These are phyloP conservation scores for Schmidtea mediterranea DNA, from an alignment of 1,140 invertebrate genomes.

Conservation along the genomic window DNA sequence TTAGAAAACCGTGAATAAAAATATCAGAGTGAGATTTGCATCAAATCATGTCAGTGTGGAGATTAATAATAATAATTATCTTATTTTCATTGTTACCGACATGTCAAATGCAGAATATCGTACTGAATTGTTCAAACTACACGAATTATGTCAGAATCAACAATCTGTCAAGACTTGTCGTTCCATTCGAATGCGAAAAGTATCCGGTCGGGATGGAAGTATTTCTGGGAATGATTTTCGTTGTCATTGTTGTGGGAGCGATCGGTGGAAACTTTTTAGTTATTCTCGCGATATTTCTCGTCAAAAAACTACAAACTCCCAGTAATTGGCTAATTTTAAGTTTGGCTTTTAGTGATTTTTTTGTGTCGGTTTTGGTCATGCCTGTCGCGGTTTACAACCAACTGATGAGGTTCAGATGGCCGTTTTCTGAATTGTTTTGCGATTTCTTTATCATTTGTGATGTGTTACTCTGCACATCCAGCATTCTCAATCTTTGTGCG, in stretches of 20 bases:
- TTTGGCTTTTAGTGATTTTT: slow-evolving; percentile 41
- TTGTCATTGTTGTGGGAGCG: neutral
- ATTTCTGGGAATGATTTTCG: neutral
- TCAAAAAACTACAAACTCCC: slow-evolving; percentile 28
- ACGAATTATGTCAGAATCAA: too few relatives aligned
- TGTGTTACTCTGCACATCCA: slow-evolving; percentile 6
- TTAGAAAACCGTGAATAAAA: too few relatives aligned
- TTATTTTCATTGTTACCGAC: too few relatives aligned
- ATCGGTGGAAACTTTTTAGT: slow-evolving; percentile 27
- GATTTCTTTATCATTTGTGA: slow-evolving; percentile 27
- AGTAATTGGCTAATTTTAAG: slow-evolving; percentile 46
- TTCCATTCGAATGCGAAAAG: too few relatives aligned
- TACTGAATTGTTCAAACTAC: too few relatives aligned
- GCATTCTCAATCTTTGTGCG: slow-evolving; percentile 3
- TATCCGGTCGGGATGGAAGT: neutral
- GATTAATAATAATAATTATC: too few relatives aligned
- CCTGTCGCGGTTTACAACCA: slow-evolving; percentile 38
- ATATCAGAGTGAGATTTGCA: too few relatives aligned
- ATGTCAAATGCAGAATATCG: too few relatives aligned
- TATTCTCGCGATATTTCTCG: slow-evolving; percentile 29
- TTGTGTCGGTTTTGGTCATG: slow-evolving; percentile 42
- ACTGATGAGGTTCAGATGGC: slow-evolving; percentile 18
- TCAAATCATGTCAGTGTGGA: too few relatives aligned
- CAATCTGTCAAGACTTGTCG: too few relatives aligned
- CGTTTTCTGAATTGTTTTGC: slow-evolving; percentile 38